Percentiles rank a stretch among this genome's conserved stretches.
These are phyloP conservation scores for Nestor notabilis DNA, from an alignment of 2,113 vertebrate genomes.

Conservation along the genomic window DNA sequence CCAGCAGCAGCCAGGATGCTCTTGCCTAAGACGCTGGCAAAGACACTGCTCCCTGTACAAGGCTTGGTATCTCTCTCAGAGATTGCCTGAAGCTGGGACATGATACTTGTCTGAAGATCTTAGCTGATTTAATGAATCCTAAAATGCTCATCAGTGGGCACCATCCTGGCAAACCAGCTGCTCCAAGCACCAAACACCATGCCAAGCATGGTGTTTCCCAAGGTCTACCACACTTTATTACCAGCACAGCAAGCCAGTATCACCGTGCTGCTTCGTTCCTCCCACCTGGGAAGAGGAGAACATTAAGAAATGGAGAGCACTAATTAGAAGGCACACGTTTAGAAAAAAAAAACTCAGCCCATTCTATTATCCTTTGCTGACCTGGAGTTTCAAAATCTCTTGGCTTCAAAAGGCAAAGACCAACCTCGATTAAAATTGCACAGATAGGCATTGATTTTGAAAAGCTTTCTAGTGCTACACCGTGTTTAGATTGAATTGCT, in stretches of 20 bases:
- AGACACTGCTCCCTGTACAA: background rate
- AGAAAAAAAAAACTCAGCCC: background rate
- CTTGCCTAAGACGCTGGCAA: background rate
- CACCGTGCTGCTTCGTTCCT: background rate
- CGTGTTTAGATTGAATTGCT: conserved; percentile 51
- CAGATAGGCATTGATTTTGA: conserved; percentile 68
- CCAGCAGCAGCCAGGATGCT: background rate
- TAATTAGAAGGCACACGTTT: conserved; percentile 45
- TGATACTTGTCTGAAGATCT: background rate
- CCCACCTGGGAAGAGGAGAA: conserved; percentile 16
- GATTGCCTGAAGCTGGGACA: background rate
- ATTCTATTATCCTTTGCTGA: conserved; percentile 58
- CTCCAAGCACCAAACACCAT: background rate
- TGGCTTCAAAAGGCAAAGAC: conserved; percentile 69
- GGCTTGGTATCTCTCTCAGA: background rate
- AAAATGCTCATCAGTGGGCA: background rate
- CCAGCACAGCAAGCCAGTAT: background rate
- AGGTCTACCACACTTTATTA: background rate
- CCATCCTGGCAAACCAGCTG: background rate
- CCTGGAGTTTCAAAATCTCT: conserved; percentile 60
- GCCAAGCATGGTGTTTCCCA: background rate
- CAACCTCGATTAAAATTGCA: conserved; percentile 64
- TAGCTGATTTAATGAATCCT: background rate
- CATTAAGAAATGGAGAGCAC: background rate
- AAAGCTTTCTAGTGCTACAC: conserved; percentile 52